Evolutionary conservation across 2,113 vertebrate genomes (phyloP), one percentile per base, ranked within the genome.

Genomic region (Gobius niger): DNA sequence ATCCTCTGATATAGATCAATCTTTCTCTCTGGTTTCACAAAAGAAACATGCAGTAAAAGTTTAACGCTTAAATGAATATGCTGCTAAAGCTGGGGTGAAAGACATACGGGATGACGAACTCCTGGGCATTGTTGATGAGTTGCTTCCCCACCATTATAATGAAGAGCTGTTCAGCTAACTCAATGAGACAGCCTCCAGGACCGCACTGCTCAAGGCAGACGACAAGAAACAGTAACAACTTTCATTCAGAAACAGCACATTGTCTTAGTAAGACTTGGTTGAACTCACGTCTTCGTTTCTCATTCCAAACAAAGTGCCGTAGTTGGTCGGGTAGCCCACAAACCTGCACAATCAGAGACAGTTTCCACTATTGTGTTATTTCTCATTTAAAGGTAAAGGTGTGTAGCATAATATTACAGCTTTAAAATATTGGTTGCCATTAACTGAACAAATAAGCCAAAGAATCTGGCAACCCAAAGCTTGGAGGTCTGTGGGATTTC

Each of bases 131-230:
- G 89, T 91, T 91, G 86, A 92, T 87, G 18, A 94, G 83, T 83
- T 94, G 92, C 68, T 94, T 94, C 47, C 93, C 94, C 70, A 93
- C 94, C 92, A 92, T 93, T 73, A 93, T 94, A 83, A 94, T 90
- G 77, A 94, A 94, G n/a, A 94, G 93, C 34, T 93, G 91, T 70
- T 93, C 88, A 54, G 94, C 91, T 54, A 95, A 80, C 73, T 93
- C 89, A 9, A 93, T 92, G 47, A 94, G 91, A 71, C 93, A 94
- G 9, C 93, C 92, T 0, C 92, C 92, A 0, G 93, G 91, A 24
- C 91, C 91, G 18, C 93, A 92, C 93, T 94, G 89, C 18, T 13
- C 52, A 64, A 79, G 40, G 63, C 65, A 66, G 40, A 70, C 46
- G 70, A 0, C 53, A 47, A 80, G 41, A 67, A 16, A 82, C 18